These are phyloP conservation scores for Harpagifer antarcticus DNA, from an alignment of 2,797 vertebrate genomes.

Conservation along the genomic window DNA sequence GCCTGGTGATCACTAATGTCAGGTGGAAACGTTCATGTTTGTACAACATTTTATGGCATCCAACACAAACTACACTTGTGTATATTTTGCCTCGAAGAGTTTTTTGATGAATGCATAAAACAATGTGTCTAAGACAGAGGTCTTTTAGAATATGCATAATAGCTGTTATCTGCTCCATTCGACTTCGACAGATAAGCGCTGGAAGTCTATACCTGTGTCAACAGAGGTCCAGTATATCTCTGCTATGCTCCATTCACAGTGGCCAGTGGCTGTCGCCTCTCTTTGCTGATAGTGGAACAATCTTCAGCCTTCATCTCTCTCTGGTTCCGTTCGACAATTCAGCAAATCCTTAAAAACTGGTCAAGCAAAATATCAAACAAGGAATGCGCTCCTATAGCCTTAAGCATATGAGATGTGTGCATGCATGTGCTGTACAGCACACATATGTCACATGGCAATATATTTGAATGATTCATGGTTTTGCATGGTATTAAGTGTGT, in stretches of 20 bases:
- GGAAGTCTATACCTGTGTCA: slow-evolving; percentile 56
- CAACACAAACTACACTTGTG: not conserved
- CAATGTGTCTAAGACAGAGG: slow-evolving; percentile 35
- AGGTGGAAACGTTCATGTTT: not conserved
- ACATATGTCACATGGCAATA: not conserved
- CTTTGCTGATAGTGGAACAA: slow-evolving; percentile 72
- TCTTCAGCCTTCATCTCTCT: slow-evolving; percentile 72
- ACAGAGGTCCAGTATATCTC: slow-evolving; percentile 69
- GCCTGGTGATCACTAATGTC: not conserved
- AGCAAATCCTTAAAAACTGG: slow-evolving; percentile 73
- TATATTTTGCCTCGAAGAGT: slow-evolving; percentile 27
- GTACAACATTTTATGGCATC: not conserved
- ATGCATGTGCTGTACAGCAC: not conserved
- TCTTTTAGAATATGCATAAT: slow-evolving; percentile 65
- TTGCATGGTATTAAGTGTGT: too few species aligned
- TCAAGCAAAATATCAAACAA: slow-evolving; percentile 70
- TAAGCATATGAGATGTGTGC: slow-evolving; percentile 12
- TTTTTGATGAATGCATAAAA: slow-evolving; percentile 40
- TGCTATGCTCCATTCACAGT: slow-evolving; percentile 69
- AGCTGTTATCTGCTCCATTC: slow-evolving; percentile 55
- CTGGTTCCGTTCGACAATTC: slow-evolving; percentile 59
- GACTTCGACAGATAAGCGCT: slow-evolving; percentile 71
- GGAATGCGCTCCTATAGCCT: slow-evolving; percentile 45
- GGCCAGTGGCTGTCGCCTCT: slow-evolving; percentile 65
- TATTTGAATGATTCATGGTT: too few species aligned